Evolutionary conservation across 2,113 vertebrate species (phyloP), one percentile per base, ranked within the genome.

Genomic region (Gallinago paraguaiae): DNA sequence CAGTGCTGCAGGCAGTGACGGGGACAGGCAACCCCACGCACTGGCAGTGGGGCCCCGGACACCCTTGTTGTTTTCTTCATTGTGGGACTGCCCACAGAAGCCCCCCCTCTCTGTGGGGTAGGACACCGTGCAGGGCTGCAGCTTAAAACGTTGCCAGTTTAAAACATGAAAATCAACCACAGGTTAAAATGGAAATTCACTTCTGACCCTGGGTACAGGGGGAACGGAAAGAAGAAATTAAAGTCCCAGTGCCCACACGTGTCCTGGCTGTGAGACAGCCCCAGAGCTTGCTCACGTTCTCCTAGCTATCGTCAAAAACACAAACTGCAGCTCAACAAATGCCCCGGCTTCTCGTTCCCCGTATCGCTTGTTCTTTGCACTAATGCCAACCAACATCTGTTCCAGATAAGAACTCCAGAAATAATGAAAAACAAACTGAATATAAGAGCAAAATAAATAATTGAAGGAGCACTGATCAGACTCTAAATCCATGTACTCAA

Each of bases 21-120:
- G 13, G 43, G 59, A 93, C 24, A 33, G 17, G 64, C 59, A 27
- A 72, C 74, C 35, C 48, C 61, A 64, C 41, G 20, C 48, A 10
- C 25, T 56, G 70, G 17, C 78, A 59, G 28, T 11, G 22, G 22
- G 12, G 43, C n/a, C 28, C 0, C 0, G 30, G 30, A 43, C 37
- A 59, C 6, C 0, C 24, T 24, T 4, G 2, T 9, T 75, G 9
- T 27, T 82, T 90, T 41, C 43, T 50, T 86, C 37, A 23, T 33
- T 19, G 23, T n/a, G 0, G 0, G 0, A 1, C 28, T 70, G 56
- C 13, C 39, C 0, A 0, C 50, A 50, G 76, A 61, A 59, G 41
- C 41, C 25, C 37, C 43, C 43, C 24, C 37, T 45, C 43, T 43
- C 59, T 50, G 13, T 60, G 50, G 33, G 9, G 12, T 18, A 61